Evolutionary conservation across 1,140 invertebrate genomes (phyloP), one percentile per base, ranked within the genome.

Genomic region (Stenopsyche tienmushanensis): DNA sequence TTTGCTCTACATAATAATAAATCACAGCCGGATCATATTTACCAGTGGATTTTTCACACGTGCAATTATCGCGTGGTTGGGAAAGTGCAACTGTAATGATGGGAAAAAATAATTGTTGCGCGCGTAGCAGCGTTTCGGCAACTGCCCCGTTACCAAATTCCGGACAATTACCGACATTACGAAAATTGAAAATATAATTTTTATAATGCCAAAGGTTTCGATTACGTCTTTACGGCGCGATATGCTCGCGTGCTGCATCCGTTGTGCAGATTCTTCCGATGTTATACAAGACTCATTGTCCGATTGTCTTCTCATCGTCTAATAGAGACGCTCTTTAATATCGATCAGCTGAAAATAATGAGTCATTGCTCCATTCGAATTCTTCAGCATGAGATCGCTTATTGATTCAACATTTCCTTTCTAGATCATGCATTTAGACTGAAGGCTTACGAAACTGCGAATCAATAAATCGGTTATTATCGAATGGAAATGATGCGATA

Each of bases 51-150:
- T 57, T 45, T 60, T 60, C 57, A 60, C 57, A 60, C 57, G 57
- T 18, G 44, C 57, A 34, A 60, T 60, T 60, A 60, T 60, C 44
- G 44, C 24, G 21, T 3, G 15, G 34, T 58, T 60, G 57, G 17
- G 57, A 60, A 45, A 60, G 42, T 24, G 57, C 8, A 47, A 60
- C 26, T 10, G 57, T 60, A 60, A 60, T 47, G 39, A 60, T 60
- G 57, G 57, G 57, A 60, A 60, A 47, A 34, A 60, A 60, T 39
- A 26, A 58, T 39, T 9, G 44, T 5, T 41, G 23, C 29, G 44
- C 44, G 42, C 47, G 57, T 60, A 23, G 57, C 44, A 60, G 47
- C 57, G 29, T 7, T 60, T 25, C 7, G 52, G 5, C 5, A 25
- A 15, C 41, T 24, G 5, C 2, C 20, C 10, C 26, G 53, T 57